Base-by-base conservation (phyloP, 2,113 vertebrate genomes). In the Columbina picui region DNA sequence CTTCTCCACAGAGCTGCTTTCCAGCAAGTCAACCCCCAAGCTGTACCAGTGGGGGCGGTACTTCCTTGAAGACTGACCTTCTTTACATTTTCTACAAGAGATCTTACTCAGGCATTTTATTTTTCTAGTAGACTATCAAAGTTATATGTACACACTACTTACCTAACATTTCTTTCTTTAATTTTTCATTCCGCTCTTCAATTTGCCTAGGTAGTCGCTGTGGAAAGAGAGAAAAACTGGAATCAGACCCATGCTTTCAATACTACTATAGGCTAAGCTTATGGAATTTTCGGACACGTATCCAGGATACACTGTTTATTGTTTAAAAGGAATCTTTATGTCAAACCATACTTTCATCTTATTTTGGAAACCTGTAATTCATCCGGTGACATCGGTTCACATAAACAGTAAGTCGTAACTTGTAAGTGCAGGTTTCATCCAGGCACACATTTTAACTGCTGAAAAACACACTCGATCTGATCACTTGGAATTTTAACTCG, bases 81-180 rank as follows among this genome's bases (percentile, higher is more conserved):
- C 53, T 73, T 76, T 55, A n/a, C 23, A 64, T 71, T 81, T 84
- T 63, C 39, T 13, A 14, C 22, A 71, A 55, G 43, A 91, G 7
- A 85, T 79, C 87, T 25, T 38, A 60, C 22, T 75, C 0, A 11
- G 14, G 27, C 25, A 16, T 60, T 89, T 56, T 50, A 38, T 61
- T 76, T 91, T 79, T 12, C 64, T 36, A 70, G 23, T 4, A 67
- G 60, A 27, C 34, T 26, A 23, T 30, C 8, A 77, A 32, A 86
- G 36, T 34, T 87, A 41, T 8, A 60, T 25, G 30, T 9, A 55
- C 47, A 64, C 3, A 0, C 27, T 74, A 96, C 99, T 94, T 98
- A 99, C 99, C 97, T 68, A 99, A 95, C 99, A 99, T 99, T 94
- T 99, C 99, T 94, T 99, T 98, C 96, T 99, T 99, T 87, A 99